These are phyloP conservation scores for Coregonus ussuriensis DNA, from an alignment of 2,797 vertebrate genomes.

Conservation along the genomic window DNA sequence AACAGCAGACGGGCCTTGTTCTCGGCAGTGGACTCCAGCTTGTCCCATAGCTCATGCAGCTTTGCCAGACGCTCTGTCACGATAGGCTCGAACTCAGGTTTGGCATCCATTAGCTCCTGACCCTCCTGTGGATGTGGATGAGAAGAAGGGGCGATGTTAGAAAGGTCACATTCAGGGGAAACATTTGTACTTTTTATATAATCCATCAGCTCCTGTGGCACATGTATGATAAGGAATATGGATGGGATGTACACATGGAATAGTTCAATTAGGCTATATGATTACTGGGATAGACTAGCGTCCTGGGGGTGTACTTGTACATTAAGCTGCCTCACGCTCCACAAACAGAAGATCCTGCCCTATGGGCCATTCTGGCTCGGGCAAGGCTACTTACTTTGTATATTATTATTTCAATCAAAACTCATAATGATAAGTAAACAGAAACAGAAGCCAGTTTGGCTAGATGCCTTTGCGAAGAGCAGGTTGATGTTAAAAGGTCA, in stretches of 20 bases:
- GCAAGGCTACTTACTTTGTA: neutral
- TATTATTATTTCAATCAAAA: neutral
- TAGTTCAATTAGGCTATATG: neutral
- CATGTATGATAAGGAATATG: neutral
- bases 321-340: neutral
- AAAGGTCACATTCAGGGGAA: neutral
- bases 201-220: neutral
- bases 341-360: neutral
- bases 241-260: neutral
- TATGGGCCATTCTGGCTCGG: neutral
- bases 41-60: conserved; percentile 84
- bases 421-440: neutral
- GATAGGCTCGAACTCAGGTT: conserved; percentile 79
- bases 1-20: conserved; percentile 88
- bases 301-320: no score
- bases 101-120: conserved; percentile 80
- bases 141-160: neutral
- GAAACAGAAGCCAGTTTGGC: neutral
- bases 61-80: conserved; percentile 78
- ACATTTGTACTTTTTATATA: neutral
- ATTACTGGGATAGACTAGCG: no score
- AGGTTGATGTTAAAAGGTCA: neutral
- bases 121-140: conserved; percentile 80
- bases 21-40: conserved; percentile 81
- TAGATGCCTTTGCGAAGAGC: neutral